These are phyloP conservation scores for Turritopsis rubra DNA, from an alignment of 30 jellyfish, hydroid and myxozoan species.

Conservation along the genomic window DNA sequence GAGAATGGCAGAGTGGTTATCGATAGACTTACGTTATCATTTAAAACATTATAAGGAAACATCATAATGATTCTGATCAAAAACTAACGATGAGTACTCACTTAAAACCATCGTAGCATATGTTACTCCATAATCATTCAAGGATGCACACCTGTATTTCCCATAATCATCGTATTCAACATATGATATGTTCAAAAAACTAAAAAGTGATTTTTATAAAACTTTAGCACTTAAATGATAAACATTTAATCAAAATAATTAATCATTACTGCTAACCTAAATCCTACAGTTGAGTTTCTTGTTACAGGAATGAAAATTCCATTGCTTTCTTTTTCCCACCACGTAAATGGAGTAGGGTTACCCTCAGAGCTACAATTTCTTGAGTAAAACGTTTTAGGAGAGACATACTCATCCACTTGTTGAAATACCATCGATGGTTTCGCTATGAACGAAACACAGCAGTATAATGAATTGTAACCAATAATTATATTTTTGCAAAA, in stretches of 20 bases:
- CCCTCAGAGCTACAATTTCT: conserved; percentile 62
- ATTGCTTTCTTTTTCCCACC: conserved; percentile 52
- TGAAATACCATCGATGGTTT: conserved; percentile 39
- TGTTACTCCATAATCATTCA: conserved; percentile 41
- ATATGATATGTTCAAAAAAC: conserved; percentile 30
- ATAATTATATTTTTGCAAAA: background rate
- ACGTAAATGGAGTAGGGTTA: conserved; percentile 65
- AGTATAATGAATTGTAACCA: background rate
- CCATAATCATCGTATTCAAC: conserved; percentile 40
- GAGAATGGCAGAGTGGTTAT: too few species aligned
- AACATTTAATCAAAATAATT: too few species aligned
- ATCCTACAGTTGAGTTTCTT: conserved; percentile 18
- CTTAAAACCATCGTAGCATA: conserved; percentile 38
- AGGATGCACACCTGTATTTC: conserved; percentile 68
- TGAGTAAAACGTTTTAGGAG: conserved; percentile 21
- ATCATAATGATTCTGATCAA: too few species aligned
- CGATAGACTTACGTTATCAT: background rate
- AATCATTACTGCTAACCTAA: background rate
- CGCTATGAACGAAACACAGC: conserved; percentile 32
- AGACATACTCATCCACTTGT: conserved; percentile 17
- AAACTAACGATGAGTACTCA: conserved; percentile 15
- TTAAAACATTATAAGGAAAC: too few species aligned
- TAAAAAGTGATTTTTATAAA: too few species aligned
- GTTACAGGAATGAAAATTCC: conserved; percentile 4
- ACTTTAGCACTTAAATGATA: too few species aligned